phyloP scores from a whole-genome alignment of 2,113 vertebrate genomes.

The Peromyscus leucopus region DNA sequence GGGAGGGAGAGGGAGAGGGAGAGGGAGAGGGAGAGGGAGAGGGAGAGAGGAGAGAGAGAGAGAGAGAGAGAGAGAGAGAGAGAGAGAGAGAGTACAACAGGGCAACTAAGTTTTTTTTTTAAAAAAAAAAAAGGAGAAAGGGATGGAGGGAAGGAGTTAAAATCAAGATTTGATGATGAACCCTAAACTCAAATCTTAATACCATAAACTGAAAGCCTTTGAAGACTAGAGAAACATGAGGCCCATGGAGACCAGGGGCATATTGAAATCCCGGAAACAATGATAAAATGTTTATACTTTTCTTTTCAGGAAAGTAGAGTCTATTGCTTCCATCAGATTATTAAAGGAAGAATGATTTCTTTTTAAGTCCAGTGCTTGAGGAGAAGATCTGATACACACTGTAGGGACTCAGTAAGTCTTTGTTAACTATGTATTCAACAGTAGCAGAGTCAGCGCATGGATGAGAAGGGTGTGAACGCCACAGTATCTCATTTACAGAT shows the following conservation, averaged over 20 bases:
- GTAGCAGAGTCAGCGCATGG: constrained; percentile 1
- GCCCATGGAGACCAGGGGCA: background rate
- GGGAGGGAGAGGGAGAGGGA: background rate
- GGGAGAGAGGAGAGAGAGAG: no score
- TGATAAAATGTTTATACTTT: constrained; percentile 27
- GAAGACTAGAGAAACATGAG: background rate
- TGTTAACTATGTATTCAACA: background rate
- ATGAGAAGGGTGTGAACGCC: background rate
- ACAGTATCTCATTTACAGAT: background rate
- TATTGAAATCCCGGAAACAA: constrained; percentile 15
- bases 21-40: no score
- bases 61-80: background rate
- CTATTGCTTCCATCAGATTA: constrained; percentile 12
- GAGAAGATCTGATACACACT: background rate
- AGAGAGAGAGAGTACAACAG: background rate
- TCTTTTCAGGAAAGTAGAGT: background rate
- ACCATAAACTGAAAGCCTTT: background rate
- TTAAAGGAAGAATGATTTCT: constrained; percentile 22
- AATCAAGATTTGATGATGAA: background rate
- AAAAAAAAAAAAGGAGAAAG: background rate
- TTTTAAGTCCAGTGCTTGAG: background rate
- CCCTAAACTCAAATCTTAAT: background rate
- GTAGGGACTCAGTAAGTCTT: background rate
- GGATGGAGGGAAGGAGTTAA: background rate
- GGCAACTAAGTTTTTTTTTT: background rate